Conservation (phyloP, 2,113 vertebrate genomes). For the Forbesichthys papilliferus region DNA sequence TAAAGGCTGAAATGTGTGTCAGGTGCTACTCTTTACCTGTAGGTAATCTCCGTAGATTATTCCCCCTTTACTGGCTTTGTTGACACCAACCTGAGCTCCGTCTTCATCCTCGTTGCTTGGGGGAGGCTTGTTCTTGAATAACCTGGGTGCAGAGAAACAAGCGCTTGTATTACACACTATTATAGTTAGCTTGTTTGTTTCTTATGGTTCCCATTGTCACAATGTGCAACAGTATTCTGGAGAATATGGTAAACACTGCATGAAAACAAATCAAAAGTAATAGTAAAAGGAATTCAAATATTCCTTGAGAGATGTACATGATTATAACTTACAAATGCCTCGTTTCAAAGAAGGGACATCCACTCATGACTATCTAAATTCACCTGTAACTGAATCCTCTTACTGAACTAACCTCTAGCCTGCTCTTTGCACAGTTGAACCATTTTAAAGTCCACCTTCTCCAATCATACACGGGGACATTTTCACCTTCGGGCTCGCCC, state of each 20-base stretch:
- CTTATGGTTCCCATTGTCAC: not conserved
- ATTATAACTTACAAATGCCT: constrained; percentile 80
- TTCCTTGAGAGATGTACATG: not conserved
- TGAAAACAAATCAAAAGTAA: not conserved
- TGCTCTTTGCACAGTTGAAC: not conserved
- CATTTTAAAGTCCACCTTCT: constrained; percentile 55
- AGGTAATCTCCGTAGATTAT: constrained; percentile 90
- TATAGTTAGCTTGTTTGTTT: not conserved
- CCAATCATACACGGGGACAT: constrained; percentile 62
- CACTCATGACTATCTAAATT: constrained; percentile 79
- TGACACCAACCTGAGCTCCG: constrained; percentile 82
- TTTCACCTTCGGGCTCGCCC: constrained; percentile 48
- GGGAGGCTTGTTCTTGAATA: constrained; percentile 78
- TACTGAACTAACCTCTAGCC: constrained; percentile 31
- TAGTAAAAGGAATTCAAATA: not conserved
- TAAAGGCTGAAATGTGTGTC: not conserved
- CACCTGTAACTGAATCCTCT: not conserved
- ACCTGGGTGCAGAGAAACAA: constrained; percentile 55
- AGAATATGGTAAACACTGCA: not conserved
- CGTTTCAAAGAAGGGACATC: constrained; percentile 84
- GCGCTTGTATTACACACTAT: constrained; percentile 15
- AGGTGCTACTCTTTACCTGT: constrained; percentile 74
- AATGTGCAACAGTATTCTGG: not conserved
- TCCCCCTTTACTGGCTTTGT: constrained; percentile 87
- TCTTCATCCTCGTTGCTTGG: constrained; percentile 74